Evolutionary conservation across 2,113 vertebrate species (phyloP).

Genomic region (Blennius ocellaris): DNA sequence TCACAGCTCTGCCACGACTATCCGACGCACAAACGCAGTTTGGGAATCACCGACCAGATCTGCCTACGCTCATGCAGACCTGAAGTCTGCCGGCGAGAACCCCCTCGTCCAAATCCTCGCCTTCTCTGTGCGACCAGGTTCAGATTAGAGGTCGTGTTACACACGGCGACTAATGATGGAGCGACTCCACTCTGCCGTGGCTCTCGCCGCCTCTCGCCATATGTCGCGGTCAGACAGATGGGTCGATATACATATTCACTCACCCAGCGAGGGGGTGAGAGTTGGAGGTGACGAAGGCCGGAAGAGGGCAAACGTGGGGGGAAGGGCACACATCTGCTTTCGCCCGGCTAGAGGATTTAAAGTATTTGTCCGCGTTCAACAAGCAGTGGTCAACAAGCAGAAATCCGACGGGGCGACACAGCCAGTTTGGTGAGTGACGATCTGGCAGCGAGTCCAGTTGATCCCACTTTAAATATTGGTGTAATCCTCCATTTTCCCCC

Average conservation of each 20-base stretch:
- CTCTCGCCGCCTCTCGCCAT: conserved; percentile 28
- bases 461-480: conserved; percentile 65
- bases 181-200: conserved; percentile 13
- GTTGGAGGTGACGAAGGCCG: conserved; percentile 17
- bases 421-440: conserved; percentile 62
- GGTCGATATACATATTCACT: conserved; percentile 52
- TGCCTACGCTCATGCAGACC: conserved; percentile 18
- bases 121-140: background rate
- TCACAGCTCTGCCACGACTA: conserved; percentile 34
- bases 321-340: conserved; percentile 18
- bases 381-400: conserved; percentile 7
- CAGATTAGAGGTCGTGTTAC: conserved; percentile 27
- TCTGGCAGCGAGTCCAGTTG: conserved; percentile 72
- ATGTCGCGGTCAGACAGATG: conserved; percentile 57
- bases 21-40: conserved; percentile 47
- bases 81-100: background rate
- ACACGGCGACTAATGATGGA: conserved; percentile 30
- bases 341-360: conserved; percentile 36
- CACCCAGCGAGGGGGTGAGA: conserved; percentile 35
- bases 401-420: too few species aligned
- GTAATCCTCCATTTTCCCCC: conserved; percentile 20
- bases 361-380: conserved; percentile 46
- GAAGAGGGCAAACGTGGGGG: conserved; percentile 23
- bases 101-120: background rate
- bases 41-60: conserved; percentile 46